Percentiles rank a stretch among this genome's conserved stretches.
These are phyloP conservation scores for Ursus arctos DNA, from an alignment of 2,113 vertebrate species.

Conservation along the genomic window DNA sequence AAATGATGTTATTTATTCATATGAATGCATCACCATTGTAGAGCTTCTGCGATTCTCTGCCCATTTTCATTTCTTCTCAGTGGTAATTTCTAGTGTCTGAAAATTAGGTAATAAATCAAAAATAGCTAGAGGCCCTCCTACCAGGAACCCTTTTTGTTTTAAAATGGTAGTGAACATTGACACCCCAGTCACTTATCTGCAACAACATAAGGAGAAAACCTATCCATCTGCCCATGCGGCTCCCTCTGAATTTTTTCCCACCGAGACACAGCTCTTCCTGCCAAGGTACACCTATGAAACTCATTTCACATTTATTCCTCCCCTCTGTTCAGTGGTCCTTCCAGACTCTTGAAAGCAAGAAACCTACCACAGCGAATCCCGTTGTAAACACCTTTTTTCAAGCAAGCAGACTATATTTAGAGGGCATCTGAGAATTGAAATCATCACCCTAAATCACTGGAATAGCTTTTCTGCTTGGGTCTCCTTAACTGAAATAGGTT, in stretches of 20 bases:
- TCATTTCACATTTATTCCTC: not conserved
- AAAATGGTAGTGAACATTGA: not conserved
- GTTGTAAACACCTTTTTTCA: conserved; percentile 16
- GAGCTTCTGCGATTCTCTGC: not conserved
- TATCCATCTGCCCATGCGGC: not conserved
- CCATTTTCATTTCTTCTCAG: not conserved
- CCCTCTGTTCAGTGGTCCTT: conserved; percentile 16
- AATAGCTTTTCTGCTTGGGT: not conserved
- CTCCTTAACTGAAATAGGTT: conserved; percentile 17
- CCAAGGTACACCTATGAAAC: not conserved
- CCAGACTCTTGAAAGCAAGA: conserved; percentile 10
- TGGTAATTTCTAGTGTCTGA: conserved; percentile 45
- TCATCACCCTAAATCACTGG: not conserved
- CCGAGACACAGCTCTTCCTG: not conserved
- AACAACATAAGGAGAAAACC: not conserved
- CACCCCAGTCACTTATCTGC: not conserved
- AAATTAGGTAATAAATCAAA: conserved; percentile 36
- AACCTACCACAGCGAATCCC: not conserved
- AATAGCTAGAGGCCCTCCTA: conserved; percentile 13
- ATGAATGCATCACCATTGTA: not conserved
- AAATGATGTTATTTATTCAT: not conserved
- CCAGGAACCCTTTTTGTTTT: not conserved
- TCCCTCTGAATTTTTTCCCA: not conserved
- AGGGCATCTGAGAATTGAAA: conserved; percentile 51
- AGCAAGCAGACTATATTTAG: conserved; percentile 51